Evolutionary conservation across 2,888 invertebrate species (phyloP).

Genomic region (Bombylius major): DNA sequence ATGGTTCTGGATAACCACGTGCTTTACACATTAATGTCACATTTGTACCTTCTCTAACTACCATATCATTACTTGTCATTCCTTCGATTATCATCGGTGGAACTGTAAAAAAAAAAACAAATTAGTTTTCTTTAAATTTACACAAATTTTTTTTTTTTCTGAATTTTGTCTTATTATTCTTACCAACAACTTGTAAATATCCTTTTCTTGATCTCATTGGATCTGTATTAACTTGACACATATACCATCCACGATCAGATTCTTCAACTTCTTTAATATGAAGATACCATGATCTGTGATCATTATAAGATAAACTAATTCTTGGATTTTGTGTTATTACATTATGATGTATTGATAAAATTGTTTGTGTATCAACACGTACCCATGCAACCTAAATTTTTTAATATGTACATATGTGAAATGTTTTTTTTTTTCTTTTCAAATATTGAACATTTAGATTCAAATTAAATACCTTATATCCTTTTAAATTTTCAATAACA

Average conservation of each 20-base stretch:
- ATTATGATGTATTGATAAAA: conserved; percentile 81
- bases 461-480: conserved; percentile 55
- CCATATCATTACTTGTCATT: conserved; percentile 84
- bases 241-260: conserved; percentile 79
- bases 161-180: conserved; percentile 34
- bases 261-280: conserved; percentile 82
- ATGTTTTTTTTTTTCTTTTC: no score
- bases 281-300: conserved; percentile 83
- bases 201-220: conserved; percentile 87
- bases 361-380: conserved; percentile 82
- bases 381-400: conserved; percentile 75
- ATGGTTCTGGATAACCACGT: conserved; percentile 78
- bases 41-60: conserved; percentile 78
- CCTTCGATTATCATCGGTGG: conserved; percentile 82
- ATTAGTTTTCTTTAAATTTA: no score
- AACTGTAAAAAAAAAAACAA: conserved; percentile 43
- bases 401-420: no score
- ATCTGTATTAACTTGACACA: conserved; percentile 88
- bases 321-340: conserved; percentile 84
- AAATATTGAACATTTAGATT: no score
- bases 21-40: conserved; percentile 81
- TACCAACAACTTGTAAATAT: conserved; percentile 83
- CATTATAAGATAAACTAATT: conserved; percentile 75
- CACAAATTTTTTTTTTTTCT: neutral
- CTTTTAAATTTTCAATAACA: conserved; percentile 76